Evolutionary conservation across 1,140 invertebrate species (phyloP).

Genomic region (Dysdera silvatica): DNA sequence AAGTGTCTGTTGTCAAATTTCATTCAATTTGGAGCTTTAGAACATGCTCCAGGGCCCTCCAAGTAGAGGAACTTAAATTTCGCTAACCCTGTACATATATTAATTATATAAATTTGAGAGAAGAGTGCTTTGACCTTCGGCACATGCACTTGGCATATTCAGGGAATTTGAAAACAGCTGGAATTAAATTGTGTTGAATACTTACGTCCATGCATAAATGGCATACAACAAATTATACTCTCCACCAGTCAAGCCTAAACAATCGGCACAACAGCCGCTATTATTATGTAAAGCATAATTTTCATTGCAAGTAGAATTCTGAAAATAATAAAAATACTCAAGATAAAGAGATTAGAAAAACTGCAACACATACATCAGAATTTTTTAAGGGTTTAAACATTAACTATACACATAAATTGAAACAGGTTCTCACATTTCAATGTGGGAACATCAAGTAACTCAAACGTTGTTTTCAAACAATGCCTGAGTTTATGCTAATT

Average conservation of each 20-base stretch:
- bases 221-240: conserved; percentile 47
- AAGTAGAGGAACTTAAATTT: too few relatives aligned
- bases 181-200: conserved; percentile 11
- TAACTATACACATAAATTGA: background rate
- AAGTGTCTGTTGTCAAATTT: too few relatives aligned
- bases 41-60: too few relatives aligned
- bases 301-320: conserved; percentile 14
- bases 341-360: too few relatives aligned
- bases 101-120: background rate
- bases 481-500: too few relatives aligned
- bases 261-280: conserved; percentile 40
- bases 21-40: too few relatives aligned
- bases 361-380: too few relatives aligned
- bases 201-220: conserved; percentile 49
- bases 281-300: conserved; percentile 12
- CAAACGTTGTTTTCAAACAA: background rate
- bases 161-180: background rate
- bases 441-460: background rate
- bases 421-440: background rate
- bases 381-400: too few relatives aligned
- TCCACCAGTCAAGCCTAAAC: conserved; percentile 43
- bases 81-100: background rate
- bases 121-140: background rate
- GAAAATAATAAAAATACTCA: background rate
- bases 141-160: background rate